Evolutionary conservation across 1,140 invertebrate species (phyloP), one percentile per base, ranked within the genome.

Genomic region (Helicoverpa zea): DNA sequence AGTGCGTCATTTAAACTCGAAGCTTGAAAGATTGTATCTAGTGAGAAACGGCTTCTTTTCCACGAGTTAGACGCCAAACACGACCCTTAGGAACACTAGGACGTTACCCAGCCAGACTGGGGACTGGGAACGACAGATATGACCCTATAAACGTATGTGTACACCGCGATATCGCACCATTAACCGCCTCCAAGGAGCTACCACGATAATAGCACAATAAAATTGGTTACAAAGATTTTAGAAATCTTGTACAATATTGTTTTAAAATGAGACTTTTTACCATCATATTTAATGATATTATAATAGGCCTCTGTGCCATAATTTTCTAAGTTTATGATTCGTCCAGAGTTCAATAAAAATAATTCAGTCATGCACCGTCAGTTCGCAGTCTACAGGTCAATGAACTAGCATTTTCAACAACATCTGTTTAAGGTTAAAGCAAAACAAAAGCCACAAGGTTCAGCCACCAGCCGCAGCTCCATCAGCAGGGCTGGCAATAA

Each of bases 401-500:
- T 14, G 23, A 61, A 29, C 58, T 29, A 23, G 23, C 58, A 12
- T 58, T 9, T 30, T 61, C 13, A 1, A 3, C 23, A 29, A 47
- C 43, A 49, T 68, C 14, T 68, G 58, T 16, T 43, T 23, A 49
- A 64, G 29, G 30, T 64, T 43, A 64, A 66, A 49, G 43, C 49
- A 68, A 68, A 68, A 49, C 43, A 68, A 68, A 49, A 12, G 11
- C 3, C 64, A 49, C 64, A 68, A 51, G 2, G 49, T 18, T 68
- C 16, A 5, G 35, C n/a, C 63, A 16, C 5, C 14, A 51, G 18
- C 63, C 63, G 64, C 64, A 30, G 63, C 49, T 70, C 76, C 64
- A 79, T 70, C 61, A 79, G 35, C 68, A 70, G 51, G 30, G 64
- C 10, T 43, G 11, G 52, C 61, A 77, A 77, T 77, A 77, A 77